phyloP scores from a whole-genome alignment of 1,140 invertebrate genomes.

The Drosophila pseudoobscura region DNA sequence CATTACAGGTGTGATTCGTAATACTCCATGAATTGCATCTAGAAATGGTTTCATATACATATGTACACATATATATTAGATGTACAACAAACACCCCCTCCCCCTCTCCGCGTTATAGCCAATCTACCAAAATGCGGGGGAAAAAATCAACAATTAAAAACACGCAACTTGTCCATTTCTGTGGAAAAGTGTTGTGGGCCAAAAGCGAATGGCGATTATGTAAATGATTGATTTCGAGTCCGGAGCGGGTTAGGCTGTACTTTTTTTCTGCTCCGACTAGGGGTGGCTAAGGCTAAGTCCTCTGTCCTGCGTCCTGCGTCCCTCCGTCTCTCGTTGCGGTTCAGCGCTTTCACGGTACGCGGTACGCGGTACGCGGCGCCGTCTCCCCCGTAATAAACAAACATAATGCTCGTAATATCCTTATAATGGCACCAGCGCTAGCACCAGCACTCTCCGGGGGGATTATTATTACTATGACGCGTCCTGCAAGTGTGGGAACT shows the following conservation, averaged over 20 bases:
- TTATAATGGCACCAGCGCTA: conserved; percentile 37
- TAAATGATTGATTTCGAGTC: conserved; percentile 67
- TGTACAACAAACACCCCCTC: not conserved
- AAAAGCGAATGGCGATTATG: conserved; percentile 52
- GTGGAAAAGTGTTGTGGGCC: conserved; percentile 46
- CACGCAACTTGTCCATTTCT: conserved; percentile 66
- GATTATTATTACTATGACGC: conserved; percentile 22
- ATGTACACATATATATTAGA: no score
- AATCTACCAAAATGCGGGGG: no score
- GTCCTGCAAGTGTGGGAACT: conserved; percentile 51
- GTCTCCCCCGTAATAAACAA: conserved; percentile 58
- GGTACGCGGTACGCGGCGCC: conserved; percentile 49
- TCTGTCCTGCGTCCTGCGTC: not conserved
- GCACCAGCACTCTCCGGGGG: conserved; percentile 8
- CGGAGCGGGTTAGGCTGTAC: conserved; percentile 52
- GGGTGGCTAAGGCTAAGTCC: conserved; percentile 30
- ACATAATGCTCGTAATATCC: conserved; percentile 68
- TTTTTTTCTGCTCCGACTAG: conserved; percentile 31
- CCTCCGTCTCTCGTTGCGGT: conserved; percentile 52
- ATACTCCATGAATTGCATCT: conserved; percentile 29
- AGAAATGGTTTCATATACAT: not conserved
- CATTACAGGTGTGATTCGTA: conserved; percentile 23
- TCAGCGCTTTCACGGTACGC: conserved; percentile 69
- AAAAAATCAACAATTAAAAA: conserved; percentile 58
- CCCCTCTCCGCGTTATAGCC: not conserved